phyloP scores from a whole-genome alignment of 2,888 invertebrate genomes.

The Alitta virens region DNA sequence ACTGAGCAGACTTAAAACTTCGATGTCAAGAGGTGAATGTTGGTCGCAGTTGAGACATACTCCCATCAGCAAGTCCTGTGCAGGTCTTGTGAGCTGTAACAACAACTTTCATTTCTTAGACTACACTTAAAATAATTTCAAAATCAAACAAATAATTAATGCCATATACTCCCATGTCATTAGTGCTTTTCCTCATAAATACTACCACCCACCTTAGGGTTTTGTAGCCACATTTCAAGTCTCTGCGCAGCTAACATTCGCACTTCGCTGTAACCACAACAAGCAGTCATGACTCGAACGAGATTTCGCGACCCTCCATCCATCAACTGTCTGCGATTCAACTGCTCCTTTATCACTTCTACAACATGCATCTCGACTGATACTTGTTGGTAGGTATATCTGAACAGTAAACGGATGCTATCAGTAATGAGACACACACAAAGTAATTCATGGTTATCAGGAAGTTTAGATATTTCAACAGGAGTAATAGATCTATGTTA shows the following conservation, averaged over 20 bases:
- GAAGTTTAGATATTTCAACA: too few relatives aligned
- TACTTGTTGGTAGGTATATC: conserved; percentile 67
- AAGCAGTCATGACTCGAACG: conserved; percentile 77
- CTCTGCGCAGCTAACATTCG: conserved; percentile 76
- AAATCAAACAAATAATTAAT: too few relatives aligned
- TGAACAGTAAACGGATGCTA: conserved; percentile 33
- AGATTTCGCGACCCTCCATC: conserved; percentile 79
- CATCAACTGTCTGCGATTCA: conserved; percentile 80
- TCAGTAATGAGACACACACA: too few relatives aligned
- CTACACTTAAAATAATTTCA: too few relatives aligned
- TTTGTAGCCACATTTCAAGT: conserved; percentile 91
- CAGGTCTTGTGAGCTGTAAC: conserved; percentile 77
- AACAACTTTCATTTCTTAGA: too few relatives aligned
- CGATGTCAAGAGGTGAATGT: conserved; percentile 67
- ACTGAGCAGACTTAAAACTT: conserved; percentile 80
- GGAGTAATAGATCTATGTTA: too few relatives aligned
- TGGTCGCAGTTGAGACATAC: conserved; percentile 84
- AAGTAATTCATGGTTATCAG: too few relatives aligned
- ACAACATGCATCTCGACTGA: conserved; percentile 77
- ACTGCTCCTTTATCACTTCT: conserved; percentile 84
- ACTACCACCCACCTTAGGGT: conserved; percentile 78
- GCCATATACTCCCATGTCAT: too few relatives aligned
- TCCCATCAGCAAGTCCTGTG: conserved; percentile 86
- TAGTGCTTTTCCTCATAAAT: too few relatives aligned
- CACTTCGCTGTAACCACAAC: conserved; percentile 84